phyloP scores from a whole-genome alignment of 2,797 vertebrate species.

The Percopsis omiscomaycus region DNA sequence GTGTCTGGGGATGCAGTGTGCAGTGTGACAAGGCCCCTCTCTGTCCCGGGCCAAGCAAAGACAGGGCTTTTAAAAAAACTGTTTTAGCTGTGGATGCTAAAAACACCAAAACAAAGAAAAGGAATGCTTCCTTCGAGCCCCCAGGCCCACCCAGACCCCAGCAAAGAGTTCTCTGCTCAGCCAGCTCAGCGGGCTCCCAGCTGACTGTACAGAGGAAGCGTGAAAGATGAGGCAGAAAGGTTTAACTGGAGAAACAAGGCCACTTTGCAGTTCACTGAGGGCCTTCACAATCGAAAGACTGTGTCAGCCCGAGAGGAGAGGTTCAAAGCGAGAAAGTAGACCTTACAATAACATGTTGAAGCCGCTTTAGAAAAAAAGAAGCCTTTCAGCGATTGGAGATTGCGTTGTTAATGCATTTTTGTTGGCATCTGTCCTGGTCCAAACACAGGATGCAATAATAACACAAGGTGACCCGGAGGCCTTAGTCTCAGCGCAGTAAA shows the following conservation, averaged over 20 bases:
- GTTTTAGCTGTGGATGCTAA: conserved; percentile 32
- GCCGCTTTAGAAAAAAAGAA: not conserved
- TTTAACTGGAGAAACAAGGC: conserved; percentile 27
- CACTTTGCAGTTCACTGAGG: conserved; percentile 44
- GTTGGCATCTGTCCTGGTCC: not conserved
- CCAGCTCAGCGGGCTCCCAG: conserved; percentile 25
- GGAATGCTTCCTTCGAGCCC: conserved; percentile 12
- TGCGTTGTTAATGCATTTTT: conserved; percentile 6
- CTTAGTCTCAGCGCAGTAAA: not conserved
- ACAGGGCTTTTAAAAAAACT: conserved; percentile 43
- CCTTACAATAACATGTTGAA: conserved; percentile 10
- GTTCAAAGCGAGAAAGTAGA: conserved; percentile 6
- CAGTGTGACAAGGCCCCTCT: conserved; percentile 66
- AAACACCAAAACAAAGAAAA: conserved; percentile 13
- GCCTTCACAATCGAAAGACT: conserved; percentile 34
- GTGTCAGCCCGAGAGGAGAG: conserved; percentile 9
- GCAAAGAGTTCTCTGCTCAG: conserved; percentile 29
- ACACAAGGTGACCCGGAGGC: conserved; percentile 11
- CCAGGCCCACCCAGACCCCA: conserved; percentile 39
- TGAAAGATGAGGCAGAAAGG: conserved; percentile 38
- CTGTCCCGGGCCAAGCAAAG: conserved; percentile 59
- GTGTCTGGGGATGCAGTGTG: conserved; percentile 60
- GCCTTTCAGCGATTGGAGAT: not conserved
- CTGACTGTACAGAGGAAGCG: conserved; percentile 10
- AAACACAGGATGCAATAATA: conserved; percentile 7